Percentiles rank a stretch among this genome's conserved stretches.
Evolutionary conservation across 2,888 invertebrate genomes (phyloP).

Genomic region (Ramazzottius varieornatus): DNA sequence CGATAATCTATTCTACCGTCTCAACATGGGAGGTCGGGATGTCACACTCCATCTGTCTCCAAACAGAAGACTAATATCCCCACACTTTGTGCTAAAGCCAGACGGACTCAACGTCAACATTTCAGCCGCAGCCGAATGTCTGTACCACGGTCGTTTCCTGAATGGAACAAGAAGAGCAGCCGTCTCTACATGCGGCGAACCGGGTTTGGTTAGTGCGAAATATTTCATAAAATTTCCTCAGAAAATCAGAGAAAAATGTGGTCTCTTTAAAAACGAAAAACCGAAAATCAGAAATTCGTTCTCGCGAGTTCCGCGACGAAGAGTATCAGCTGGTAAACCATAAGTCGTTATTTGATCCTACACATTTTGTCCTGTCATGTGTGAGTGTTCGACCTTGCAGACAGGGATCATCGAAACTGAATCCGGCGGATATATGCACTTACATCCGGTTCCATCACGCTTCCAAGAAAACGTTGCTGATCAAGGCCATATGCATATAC

Average conservation of each 20-base stretch:
- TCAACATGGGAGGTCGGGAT: not conserved
- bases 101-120: not conserved
- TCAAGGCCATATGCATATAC: not conserved
- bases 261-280: no score
- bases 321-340: no score
- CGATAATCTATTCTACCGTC: not conserved
- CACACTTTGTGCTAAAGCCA: not conserved
- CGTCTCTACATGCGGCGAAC: not conserved
- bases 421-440: not conserved
- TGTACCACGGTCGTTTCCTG: not conserved
- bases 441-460: not conserved
- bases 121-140: not conserved
- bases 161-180: not conserved
- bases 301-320: no score
- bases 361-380: no score
- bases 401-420: not conserved
- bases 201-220: not conserved
- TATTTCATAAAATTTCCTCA: no score
- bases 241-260: no score
- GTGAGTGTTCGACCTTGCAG: not conserved
- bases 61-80: not conserved
- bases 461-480: not conserved
- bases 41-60: not conserved
- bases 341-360: no score
- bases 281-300: no score